Conservation (phyloP, 2,888 invertebrate species). For the Thymelicus sylvestris region DNA sequence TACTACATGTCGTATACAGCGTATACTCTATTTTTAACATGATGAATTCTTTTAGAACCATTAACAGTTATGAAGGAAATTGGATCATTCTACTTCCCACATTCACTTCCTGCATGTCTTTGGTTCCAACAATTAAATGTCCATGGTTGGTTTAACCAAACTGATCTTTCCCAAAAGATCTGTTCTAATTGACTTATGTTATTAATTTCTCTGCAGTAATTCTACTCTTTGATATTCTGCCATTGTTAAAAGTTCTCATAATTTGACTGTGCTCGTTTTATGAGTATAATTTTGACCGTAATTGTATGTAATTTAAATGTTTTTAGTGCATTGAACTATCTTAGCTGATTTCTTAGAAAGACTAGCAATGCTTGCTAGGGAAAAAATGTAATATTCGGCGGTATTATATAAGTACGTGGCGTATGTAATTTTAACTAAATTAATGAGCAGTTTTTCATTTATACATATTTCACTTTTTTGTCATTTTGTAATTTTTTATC, state of each 20-base stretch:
- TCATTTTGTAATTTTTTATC: too few species aligned
- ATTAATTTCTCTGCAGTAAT: conserved; percentile 13
- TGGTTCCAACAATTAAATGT: conserved; percentile 13
- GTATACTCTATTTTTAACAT: too few species aligned
- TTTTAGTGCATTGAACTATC: conserved; percentile 13
- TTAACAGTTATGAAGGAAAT: not conserved
- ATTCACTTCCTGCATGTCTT: not conserved
- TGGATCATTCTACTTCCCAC: not conserved
- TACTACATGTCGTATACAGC: too few species aligned
- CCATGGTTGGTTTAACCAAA: conserved; percentile 9
- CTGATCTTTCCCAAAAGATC: conserved; percentile 33
- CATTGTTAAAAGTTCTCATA: conserved; percentile 21
- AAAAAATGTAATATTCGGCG: too few species aligned
- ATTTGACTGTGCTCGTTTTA: conserved; percentile 1
- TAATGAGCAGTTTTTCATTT: too few species aligned
- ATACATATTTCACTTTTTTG: too few species aligned
- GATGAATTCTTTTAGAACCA: too few species aligned
- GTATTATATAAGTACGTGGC: too few species aligned
- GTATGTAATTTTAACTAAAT: too few species aligned
- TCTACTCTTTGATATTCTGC: not conserved
- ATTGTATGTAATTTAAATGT: conserved; percentile 7
- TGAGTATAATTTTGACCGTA: conserved; percentile 6
- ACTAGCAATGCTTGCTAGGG: too few species aligned
- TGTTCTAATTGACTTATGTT: conserved; percentile 30
- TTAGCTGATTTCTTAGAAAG: too few species aligned